A percentile compares a stretch with the other conserved stretches of the same genome.
phyloP scores from a whole-genome alignment of 30 jellyfish, hydroid and myxozoan genomes.

The Aurelia sp. region DNA sequence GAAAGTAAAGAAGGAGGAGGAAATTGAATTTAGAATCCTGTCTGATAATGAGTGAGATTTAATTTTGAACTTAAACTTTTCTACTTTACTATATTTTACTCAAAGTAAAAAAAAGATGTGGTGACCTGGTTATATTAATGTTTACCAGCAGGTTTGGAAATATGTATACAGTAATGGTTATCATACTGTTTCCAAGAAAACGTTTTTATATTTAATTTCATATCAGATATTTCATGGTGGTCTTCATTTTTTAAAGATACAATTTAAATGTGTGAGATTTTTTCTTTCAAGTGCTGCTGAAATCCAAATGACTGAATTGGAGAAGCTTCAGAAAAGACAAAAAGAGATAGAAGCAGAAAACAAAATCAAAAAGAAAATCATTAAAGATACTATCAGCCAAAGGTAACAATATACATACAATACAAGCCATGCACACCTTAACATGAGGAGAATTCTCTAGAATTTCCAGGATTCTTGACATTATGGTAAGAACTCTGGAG shows the following conservation, averaged over 20 bases:
- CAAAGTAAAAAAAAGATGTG: no score
- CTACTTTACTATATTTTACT: no score
- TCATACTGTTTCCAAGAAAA: no score
- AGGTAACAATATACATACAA: constrained; percentile 29
- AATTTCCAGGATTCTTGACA: no score
- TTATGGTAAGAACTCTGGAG: no score
- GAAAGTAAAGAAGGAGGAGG: neutral
- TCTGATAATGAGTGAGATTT: constrained; percentile 34
- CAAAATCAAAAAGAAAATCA: constrained; percentile 74
- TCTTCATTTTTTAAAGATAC: neutral
- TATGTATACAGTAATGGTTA: no score
- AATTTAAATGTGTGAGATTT: neutral
- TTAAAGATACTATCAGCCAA: constrained; percentile 74
- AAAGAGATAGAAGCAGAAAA: constrained; percentile 90
- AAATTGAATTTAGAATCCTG: constrained; percentile 9
- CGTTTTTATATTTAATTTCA: no score
- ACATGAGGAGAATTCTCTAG: no score
- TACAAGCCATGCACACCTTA: no score
- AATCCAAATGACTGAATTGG: constrained; percentile 66
- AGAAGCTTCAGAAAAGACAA: constrained; percentile 84
- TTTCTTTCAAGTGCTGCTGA: constrained; percentile 66
- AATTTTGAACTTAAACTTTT: neutral
- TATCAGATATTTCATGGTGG: no score
- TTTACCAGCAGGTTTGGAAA: no score
- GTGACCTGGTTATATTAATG: no score